Base-by-base conservation (phyloP, 35 echinoderm and acorn worm species). In the Patiria miniata region DNA sequence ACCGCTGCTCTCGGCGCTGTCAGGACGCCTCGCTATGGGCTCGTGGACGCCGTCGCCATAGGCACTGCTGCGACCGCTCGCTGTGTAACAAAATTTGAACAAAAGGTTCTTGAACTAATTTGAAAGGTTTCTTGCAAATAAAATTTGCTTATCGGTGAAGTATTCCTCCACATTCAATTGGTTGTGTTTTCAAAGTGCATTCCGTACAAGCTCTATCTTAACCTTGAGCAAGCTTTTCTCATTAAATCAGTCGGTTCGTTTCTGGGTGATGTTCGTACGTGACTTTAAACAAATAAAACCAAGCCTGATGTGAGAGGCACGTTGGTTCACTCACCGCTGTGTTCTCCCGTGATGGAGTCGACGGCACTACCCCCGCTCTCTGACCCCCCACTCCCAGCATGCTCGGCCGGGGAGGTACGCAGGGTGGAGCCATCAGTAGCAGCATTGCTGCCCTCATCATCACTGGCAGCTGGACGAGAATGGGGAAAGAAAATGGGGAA, bases 341-440 rank as follows among this genome's bases (percentile, higher is more conserved):
- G 96, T 95, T 99, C 96, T 60, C 95, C 95, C 17, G 94, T 97
- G 83, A 97, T 97, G 37, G 95, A 97, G 83, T 99, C 96, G 10
- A 92, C 96, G 36, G 83, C 90, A 78, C 96, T 99, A 37, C 88
- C 96, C 21, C 96, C 96, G 36, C 96, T 99, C 79, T 99, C 96
- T 53, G 96, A 99, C 23, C 93, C 96, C 68, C 86, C 96, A 81
- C 96, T 99, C 2, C 96, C 96, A 65, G 81, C 93, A 88, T 99
- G 96, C 52, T 99, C 96, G 40, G 96, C 96, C 39, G 93, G 96
- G 58, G 96, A 95, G 18, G 96, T 99, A 54, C 96, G 88, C 54
- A 99, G 38, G 19, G 96, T 99, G 2, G 96, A 99, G 17, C 96
- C 96, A 47, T 99, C 96, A 0, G 96, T 99, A 19, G 96, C 96